phyloP scores from a whole-genome alignment of 2,113 vertebrate species.

The Camelus bactrianus region DNA sequence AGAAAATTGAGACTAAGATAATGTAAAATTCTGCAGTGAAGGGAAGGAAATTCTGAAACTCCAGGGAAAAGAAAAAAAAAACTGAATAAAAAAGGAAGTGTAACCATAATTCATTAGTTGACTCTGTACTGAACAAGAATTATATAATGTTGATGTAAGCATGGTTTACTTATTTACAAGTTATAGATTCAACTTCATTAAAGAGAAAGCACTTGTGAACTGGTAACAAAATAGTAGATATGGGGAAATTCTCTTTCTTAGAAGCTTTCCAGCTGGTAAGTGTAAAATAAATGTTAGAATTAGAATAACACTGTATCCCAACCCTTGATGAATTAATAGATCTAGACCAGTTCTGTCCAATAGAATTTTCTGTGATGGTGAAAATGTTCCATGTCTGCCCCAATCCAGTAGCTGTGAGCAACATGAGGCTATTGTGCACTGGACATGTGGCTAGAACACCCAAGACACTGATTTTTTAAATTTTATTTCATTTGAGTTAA shows the following conservation, averaged over 20 bases:
- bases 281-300: constrained; percentile 3
- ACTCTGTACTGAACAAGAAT: background rate
- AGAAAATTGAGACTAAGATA: background rate
- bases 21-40: background rate
- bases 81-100: background rate
- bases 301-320: background rate
- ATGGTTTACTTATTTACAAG: background rate
- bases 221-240: background rate
- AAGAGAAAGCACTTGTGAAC: background rate
- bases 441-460: background rate
- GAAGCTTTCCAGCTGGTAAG: background rate
- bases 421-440: background rate
- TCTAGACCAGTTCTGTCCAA: background rate
- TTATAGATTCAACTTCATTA: background rate
- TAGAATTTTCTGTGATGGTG: background rate
- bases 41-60: constrained; percentile 25
- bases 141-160: background rate
- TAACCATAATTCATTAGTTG: background rate
- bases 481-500: background rate
- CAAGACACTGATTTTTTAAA: background rate
- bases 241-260: background rate
- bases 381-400: background rate
- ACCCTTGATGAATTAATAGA: background rate
- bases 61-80: background rate
- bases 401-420: background rate